Base-by-base conservation (phyloP, 2,888 invertebrate genomes). In the Orthosia cruda region DNA sequence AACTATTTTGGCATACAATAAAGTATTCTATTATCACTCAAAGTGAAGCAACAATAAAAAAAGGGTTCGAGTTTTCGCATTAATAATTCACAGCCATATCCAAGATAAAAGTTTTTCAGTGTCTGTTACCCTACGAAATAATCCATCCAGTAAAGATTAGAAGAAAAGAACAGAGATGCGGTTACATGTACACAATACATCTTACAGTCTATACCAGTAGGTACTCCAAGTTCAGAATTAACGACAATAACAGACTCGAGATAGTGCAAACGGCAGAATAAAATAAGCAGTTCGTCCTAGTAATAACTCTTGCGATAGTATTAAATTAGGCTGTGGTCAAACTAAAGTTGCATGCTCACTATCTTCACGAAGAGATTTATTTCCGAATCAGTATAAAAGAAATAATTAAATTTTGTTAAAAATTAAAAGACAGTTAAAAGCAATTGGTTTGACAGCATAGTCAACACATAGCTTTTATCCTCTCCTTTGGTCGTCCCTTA, bases 181-280 rank as follows among this genome's bases (percentile, higher is more conserved):
- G 49, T 74, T 71, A 40, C n/a, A n/a, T 23, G 16, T 55, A 59
- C 57, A 66, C 57, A 67, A 59, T 63, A 75, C 68, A 82, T 73
- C 63, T 67, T 64, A 20, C 58, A 50, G 58, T 59, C 54, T 40
- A 32, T 76, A 13, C 2, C 2, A 32, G 15, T 55, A 69, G 20
- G 15, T 55, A 69, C 18, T 32, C 20, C 4, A 68, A 47, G 54
- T 1, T 47, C 32, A 3, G n/a, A 54, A 71, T 47, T 13, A 47
- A 4, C 11, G 26, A 20, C 23, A 49, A 23, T 52, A 23, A 45
- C 20, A 16, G 12, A 49, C 58, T 20, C 9, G 7, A 23, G 12
- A 52, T 77, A 52, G 18, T 66, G 32, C n/a, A 32, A 58, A 54
- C 16, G n/a, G n/a, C 2, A 12, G 13, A 67, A 54, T 77, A 15